Evolutionary conservation across 2,113 vertebrate genomes (phyloP), one percentile per base, ranked within the genome.

Genomic region (Laticauda laticaudata): DNA sequence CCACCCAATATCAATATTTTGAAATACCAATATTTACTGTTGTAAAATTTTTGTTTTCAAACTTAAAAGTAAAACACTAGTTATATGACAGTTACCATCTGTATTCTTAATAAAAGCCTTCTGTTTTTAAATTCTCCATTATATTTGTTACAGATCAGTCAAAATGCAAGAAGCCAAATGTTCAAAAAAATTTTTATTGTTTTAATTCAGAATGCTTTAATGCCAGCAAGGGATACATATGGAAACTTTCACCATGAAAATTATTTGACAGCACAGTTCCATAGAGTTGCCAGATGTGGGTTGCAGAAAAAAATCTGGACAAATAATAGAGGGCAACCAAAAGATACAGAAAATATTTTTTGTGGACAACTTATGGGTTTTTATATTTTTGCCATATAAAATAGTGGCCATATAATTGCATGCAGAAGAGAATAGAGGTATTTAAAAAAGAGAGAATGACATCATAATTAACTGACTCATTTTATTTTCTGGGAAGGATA

Each of bases 221-320:
- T 69, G 61, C 0, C 61, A 90, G 26, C 90, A 90, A 51, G 69
- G 54, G 90, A 75, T 34, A 9, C 59, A 75, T 75, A 75, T 90
- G 90, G 90, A 69, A 69, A 90, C 64, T 45, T 69, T 51, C 51
- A 48, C 51, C 45, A 75, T 90, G 89, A 59, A 90, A 90, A 90
- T 90, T 90, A 61, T 64, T 53, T 53, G 29, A 18, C 21, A 90
- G 51, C 90, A 53, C 10, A 90, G 24, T 85, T 81, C 5, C 43
- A 15, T 43, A 23, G 75, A 18, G 18, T 81, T 81, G 75, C 18
- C 75, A 21, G 18, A 43, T 81, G 34, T 43, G 75, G 34, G 75
- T 21, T 81, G 75, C 34, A 81, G 34, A 43, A 43, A 81, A 51
- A 39, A 39, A 81, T 81, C 69, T 81, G 69, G 69, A 81, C 34